These are phyloP conservation scores for Bradynema listronoti DNA, from an alignment of 1,140 invertebrate species.

Conservation along the genomic window DNA sequence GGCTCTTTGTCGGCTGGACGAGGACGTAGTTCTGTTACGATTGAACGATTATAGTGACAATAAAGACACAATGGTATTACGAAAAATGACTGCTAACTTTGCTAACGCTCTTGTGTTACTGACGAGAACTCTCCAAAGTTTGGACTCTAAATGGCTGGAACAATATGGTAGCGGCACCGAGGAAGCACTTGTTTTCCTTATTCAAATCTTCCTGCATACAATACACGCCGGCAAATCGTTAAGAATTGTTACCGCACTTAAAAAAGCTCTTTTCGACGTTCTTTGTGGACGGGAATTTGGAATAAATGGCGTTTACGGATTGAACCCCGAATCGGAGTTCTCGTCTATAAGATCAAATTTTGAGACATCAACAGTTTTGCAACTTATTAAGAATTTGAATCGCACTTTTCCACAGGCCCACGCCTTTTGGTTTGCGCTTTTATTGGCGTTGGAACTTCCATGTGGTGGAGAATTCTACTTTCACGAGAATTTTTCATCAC, in stretches of 20 bases:
- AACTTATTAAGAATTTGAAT: not conserved
- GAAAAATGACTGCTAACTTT: not conserved
- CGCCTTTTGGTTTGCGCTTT: slow-evolving; percentile 11
- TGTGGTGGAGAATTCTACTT: slow-evolving; percentile 2
- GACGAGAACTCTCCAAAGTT: not conserved
- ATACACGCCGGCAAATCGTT: not conserved
- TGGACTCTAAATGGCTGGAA: slow-evolving; percentile 1
- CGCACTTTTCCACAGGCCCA: slow-evolving; percentile 3
- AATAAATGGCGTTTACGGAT: no score
- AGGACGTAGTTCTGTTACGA: slow-evolving; percentile 20
- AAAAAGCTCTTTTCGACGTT: no score
- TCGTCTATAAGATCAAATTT: no score
- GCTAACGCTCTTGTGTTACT: no score
- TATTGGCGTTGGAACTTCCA: slow-evolving; percentile 2
- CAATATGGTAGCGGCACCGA: slow-evolving; percentile 1
- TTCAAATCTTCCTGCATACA: not conserved
- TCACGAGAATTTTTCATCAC: slow-evolving; percentile 9
- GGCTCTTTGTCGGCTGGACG: slow-evolving; percentile 25
- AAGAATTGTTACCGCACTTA: no score
- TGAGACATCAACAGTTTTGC: no score
- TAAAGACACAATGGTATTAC: slow-evolving; percentile 3
- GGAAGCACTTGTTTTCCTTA: slow-evolving; percentile 11
- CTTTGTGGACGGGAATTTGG: no score
- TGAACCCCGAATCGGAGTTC: no score
- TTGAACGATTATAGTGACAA: not conserved